These are phyloP conservation scores for Calameuta filiformis DNA, from an alignment of 2,888 invertebrate genomes.

Conservation along the genomic window DNA sequence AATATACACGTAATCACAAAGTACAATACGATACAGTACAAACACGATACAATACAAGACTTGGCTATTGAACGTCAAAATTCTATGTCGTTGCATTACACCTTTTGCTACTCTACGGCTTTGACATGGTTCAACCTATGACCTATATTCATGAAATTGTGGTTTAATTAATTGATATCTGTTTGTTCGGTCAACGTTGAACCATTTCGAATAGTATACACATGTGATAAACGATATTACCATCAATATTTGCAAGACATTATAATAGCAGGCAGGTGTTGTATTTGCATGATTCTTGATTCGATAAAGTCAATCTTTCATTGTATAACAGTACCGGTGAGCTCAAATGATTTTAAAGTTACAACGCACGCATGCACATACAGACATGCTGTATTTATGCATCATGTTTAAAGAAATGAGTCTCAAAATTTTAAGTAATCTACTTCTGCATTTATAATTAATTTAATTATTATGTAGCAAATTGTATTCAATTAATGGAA, in stretches of 20 bases:
- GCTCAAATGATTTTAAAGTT: slow-evolving; percentile 11
- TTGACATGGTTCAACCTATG: slow-evolving; percentile 11
- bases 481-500: too few species aligned
- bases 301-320: slow-evolving; percentile 5
- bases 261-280: slow-evolving; percentile 17
- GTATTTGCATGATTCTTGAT: slow-evolving; percentile 9
- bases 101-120: slow-evolving; percentile 11
- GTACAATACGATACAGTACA: slow-evolving; percentile 10
- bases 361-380: slow-evolving; percentile 26
- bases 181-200: neutral
- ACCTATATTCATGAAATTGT: too few species aligned
- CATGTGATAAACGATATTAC: slow-evolving; percentile 30
- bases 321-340: neutral
- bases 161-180: too few species aligned
- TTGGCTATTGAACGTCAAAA: slow-evolving; percentile 11
- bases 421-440: slow-evolving; percentile 11
- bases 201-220: slow-evolving; percentile 27
- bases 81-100: slow-evolving; percentile 7
- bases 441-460: neutral
- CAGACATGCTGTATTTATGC: slow-evolving; percentile 26
- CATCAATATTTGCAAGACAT: slow-evolving; percentile 18
- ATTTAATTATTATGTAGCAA: too few species aligned
- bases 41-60: slow-evolving; percentile 9
- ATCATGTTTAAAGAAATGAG: slow-evolving; percentile 35
- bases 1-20: slow-evolving; percentile 3